A percentile compares a stretch with the other conserved stretches of the same genome.
These are phyloP conservation scores for Dascyllus trimaculatus DNA, from an alignment of 2,113 vertebrate species.

Conservation along the genomic window DNA sequence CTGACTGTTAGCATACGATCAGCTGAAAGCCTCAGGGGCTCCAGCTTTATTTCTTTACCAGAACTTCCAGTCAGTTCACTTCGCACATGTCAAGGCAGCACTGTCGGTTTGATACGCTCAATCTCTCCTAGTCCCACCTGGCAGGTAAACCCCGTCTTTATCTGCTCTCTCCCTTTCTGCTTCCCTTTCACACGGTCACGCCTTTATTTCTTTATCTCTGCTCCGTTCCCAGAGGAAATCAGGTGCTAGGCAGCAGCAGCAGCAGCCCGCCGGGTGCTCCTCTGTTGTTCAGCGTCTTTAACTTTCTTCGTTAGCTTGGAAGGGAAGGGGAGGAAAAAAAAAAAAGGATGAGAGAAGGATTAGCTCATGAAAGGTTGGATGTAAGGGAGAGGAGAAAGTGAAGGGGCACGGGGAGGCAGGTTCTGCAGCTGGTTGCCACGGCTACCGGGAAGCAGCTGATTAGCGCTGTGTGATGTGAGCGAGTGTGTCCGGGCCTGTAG, in stretches of 20 bases:
- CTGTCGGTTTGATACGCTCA: slow-evolving; percentile 26
- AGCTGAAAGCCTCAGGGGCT: not conserved
- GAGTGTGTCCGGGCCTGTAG: slow-evolving; percentile 47
- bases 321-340: slow-evolving; percentile 2
- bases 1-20: not conserved
- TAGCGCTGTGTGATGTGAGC: slow-evolving; percentile 56
- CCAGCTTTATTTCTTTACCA: slow-evolving; percentile 2
- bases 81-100: slow-evolving; percentile 12
- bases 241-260: slow-evolving; percentile 65
- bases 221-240: slow-evolving; percentile 56
- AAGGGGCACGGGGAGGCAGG: slow-evolving; percentile 32
- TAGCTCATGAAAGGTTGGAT: slow-evolving; percentile 60
- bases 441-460: slow-evolving; percentile 62
- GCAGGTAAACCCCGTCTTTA: slow-evolving; percentile 70
- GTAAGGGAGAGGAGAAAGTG: slow-evolving; percentile 9
- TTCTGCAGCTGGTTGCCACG: slow-evolving; percentile 56
- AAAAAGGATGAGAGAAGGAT: slow-evolving; percentile 47
- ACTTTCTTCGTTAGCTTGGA: slow-evolving; percentile 51
- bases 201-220: slow-evolving; percentile 60
- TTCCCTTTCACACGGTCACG: slow-evolving; percentile 64
- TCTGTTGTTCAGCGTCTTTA: slow-evolving; percentile 17
- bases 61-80: slow-evolving; percentile 36
- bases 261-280: slow-evolving; percentile 39
- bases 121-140: slow-evolving; percentile 59
- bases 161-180: slow-evolving; percentile 23